Evolutionary conservation across 1,140 invertebrate genomes (phyloP).

Genomic region (Neotoxoptera formosana): DNA sequence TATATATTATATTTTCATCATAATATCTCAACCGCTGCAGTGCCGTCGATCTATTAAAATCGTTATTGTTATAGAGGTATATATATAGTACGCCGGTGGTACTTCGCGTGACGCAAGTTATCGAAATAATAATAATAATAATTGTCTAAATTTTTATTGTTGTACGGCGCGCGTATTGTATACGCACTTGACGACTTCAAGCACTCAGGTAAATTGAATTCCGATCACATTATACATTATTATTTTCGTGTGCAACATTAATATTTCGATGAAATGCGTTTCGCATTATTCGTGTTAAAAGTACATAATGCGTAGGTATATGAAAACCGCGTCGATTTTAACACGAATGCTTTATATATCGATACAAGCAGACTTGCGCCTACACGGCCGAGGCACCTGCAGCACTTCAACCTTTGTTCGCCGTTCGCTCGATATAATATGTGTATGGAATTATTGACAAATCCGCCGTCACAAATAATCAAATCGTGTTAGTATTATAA

Average conservation of each 20-base stretch:
- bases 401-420: too few species aligned
- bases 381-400: neutral
- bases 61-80: too few species aligned
- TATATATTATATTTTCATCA: neutral
- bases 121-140: neutral
- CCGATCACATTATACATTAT: neutral
- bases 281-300: neutral
- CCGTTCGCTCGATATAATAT: too few species aligned
- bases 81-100: too few species aligned
- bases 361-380: neutral
- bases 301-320: neutral
- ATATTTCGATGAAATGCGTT: neutral
- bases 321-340: neutral
- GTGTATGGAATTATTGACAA: conserved; percentile 5
- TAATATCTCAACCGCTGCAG: neutral
- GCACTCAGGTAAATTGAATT: conserved; percentile 6
- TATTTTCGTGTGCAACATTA: neutral
- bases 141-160: neutral
- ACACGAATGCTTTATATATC: neutral
- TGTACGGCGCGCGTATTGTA: neutral
- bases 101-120: neutral
- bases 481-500: neutral
- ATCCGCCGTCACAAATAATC: neutral
- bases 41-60: neutral
- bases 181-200: neutral